Conservation (phyloP, 2,888 invertebrate genomes). For the Malthinus flaveolus region DNA sequence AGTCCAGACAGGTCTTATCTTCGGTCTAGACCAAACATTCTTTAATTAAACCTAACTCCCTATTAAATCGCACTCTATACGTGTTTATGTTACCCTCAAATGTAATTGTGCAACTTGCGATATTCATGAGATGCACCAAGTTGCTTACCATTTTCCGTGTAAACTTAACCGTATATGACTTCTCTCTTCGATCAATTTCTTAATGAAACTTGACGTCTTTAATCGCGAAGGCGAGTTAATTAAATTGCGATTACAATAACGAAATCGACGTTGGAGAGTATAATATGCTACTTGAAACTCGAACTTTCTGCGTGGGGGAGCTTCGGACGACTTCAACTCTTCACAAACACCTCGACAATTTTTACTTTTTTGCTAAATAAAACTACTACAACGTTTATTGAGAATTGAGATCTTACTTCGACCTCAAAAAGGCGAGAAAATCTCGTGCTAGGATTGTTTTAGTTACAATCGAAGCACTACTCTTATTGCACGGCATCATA, state of each 20-base stretch:
- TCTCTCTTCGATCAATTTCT: background rate
- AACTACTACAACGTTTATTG: too few relatives aligned
- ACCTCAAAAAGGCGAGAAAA: too few relatives aligned
- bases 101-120: conserved; percentile 30
- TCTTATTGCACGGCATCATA: too few relatives aligned
- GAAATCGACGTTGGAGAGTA: background rate
- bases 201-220: conserved; percentile 2
- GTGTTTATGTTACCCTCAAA: conserved; percentile 34
- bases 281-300: too few relatives aligned
- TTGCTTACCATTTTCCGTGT: conserved; percentile 13
- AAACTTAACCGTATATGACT: background rate
- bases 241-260: background rate
- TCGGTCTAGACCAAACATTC: conserved; percentile 41
- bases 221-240: background rate
- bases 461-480: too few relatives aligned
- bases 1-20: conserved; percentile 39
- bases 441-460: too few relatives aligned
- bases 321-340: too few relatives aligned
- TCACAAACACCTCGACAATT: too few relatives aligned
- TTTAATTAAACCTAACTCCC: conserved; percentile 42
- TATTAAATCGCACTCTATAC: conserved; percentile 37
- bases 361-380: too few relatives aligned
- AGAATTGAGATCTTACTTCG: too few relatives aligned
- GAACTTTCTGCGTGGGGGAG: too few relatives aligned
- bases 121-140: conserved; percentile 26